These are phyloP conservation scores for Poecilus cupreus DNA, from an alignment of 2,888 invertebrate genomes.

Conservation along the genomic window DNA sequence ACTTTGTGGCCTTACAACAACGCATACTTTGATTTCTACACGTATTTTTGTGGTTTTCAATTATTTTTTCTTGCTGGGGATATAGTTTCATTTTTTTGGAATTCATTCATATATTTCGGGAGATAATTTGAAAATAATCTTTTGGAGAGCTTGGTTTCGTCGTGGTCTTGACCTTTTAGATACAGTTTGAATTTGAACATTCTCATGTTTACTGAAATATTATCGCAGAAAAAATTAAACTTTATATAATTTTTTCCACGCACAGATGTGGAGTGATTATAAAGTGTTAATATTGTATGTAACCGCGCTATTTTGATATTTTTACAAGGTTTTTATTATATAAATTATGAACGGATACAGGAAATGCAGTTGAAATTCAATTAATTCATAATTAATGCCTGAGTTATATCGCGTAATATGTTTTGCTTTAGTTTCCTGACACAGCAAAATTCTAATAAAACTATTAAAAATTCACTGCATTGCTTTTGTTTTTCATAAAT, in stretches of 20 bases:
- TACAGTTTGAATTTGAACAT: neutral
- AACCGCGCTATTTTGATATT: slow-evolving; percentile 12
- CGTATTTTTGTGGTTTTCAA: slow-evolving; percentile 51
- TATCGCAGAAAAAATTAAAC: neutral
- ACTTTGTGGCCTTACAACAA: slow-evolving; percentile 43
- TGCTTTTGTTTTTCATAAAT: slow-evolving; percentile 30
- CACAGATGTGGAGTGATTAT: neutral
- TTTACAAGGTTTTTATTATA: slow-evolving; percentile 54
- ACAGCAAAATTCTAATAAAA: slow-evolving; percentile 39
- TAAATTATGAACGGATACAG: slow-evolving; percentile 56
- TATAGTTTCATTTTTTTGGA: slow-evolving; percentile 9
- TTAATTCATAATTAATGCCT: slow-evolving; percentile 58
- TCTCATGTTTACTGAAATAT: slow-evolving; percentile 6
- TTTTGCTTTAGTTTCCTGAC: slow-evolving; percentile 52
- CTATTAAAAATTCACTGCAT: slow-evolving; percentile 27
- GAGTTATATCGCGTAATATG: slow-evolving; percentile 46
- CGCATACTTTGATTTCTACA: slow-evolving; percentile 28
- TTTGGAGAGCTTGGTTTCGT: neutral
- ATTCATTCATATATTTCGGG: slow-evolving; percentile 35
- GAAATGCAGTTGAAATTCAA: slow-evolving; percentile 58
- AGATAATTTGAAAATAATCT: slow-evolving; percentile 31
- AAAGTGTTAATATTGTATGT: slow-evolving; percentile 31
- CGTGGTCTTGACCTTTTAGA: slow-evolving; percentile 30
- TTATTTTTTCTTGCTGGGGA: slow-evolving; percentile 6
- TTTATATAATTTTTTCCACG: neutral